Evolutionary conservation across 2,888 invertebrate species (phyloP), one percentile per base, ranked within the genome.

Genomic region (Lepas anatifera): DNA sequence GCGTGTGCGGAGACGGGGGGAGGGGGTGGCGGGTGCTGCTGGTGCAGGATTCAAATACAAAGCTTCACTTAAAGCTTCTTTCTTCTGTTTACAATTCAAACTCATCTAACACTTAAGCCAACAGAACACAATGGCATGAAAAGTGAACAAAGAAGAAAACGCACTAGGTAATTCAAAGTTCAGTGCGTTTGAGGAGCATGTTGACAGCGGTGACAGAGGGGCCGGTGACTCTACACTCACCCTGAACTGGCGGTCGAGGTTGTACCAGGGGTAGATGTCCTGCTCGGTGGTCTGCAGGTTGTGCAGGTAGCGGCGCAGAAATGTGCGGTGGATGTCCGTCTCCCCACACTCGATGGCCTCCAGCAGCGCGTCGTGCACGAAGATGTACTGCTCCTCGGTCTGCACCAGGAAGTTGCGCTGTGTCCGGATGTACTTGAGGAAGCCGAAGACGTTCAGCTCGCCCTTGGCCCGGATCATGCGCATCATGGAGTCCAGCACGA

Each of bases 381-480:
- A 97, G 75, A 97, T 93, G 81, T 97, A 98, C 79, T 98, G 98
- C 78, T 98, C 97, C 83, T 98, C 95, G 13, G 98, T 99, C 81
- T 98, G 98, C 0, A 98, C 98, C 74, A 98, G 85, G 81, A 94
- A 95, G 81, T 96, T 96, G 70, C 98, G 84, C 80, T 98, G 98
- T 29, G 91, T 89, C 70, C 98, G 87, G 77, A 98, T 98, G 78
- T 97, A 92, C 74, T 92, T 89, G 67, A 98, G 85, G 81, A 96
- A 98, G 67, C 93, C 95, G 78, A 89, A 92, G 0, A 96, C 90
- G 75, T 95, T 95, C 8, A 96, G 87, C 72, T 92, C 91, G 71
- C 88, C 87, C 75, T 92, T 89, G 71, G 88, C 86, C 76, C 89
- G 87, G 67, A 96, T 89, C 82, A 96, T 95, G 78, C 90, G 89